These are phyloP conservation scores for Ancistrus triradiatus DNA, from an alignment of 2,113 vertebrate genomes.

Conservation along the genomic window DNA sequence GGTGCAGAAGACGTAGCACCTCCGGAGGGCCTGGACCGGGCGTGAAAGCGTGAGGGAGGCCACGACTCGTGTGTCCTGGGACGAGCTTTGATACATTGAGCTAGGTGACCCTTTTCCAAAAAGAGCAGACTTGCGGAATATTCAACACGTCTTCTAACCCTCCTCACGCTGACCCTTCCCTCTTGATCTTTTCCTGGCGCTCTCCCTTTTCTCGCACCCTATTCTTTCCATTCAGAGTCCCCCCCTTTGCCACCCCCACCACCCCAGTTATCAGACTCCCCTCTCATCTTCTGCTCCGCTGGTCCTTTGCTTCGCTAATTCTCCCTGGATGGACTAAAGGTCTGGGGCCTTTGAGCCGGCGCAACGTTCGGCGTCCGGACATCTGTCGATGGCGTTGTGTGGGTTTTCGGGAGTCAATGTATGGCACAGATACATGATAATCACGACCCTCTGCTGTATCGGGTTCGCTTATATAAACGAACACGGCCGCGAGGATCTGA, in stretches of 20 bases:
- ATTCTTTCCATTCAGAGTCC: slow-evolving; percentile 5
- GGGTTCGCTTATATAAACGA: too few species aligned
- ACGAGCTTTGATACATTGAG: slow-evolving; percentile 7
- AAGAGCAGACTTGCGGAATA: background rate
- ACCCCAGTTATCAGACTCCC: background rate
- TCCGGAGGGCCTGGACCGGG: too few species aligned
- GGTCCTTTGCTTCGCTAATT: background rate
- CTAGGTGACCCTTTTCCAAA: slow-evolving; percentile 1
- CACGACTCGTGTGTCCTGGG: background rate
- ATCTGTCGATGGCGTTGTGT: background rate
- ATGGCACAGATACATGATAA: background rate
- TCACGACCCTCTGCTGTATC: background rate
- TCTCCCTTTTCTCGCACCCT: slow-evolving; percentile 31
- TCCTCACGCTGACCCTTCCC: background rate
- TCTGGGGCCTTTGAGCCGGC: background rate
- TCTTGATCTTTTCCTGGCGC: background rate
- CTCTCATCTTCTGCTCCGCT: background rate
- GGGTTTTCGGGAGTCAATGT: slow-evolving; percentile 3
- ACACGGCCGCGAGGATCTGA: too few species aligned
- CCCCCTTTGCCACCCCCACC: too few species aligned
- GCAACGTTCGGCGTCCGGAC: background rate
- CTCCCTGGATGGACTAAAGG: background rate
- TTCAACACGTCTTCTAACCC: background rate
- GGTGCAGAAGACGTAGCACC: too few species aligned
- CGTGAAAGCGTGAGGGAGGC: background rate